phyloP scores from a whole-genome alignment of 2,797 vertebrate genomes.

The Xiphorhynchus erythropygius region DNA sequence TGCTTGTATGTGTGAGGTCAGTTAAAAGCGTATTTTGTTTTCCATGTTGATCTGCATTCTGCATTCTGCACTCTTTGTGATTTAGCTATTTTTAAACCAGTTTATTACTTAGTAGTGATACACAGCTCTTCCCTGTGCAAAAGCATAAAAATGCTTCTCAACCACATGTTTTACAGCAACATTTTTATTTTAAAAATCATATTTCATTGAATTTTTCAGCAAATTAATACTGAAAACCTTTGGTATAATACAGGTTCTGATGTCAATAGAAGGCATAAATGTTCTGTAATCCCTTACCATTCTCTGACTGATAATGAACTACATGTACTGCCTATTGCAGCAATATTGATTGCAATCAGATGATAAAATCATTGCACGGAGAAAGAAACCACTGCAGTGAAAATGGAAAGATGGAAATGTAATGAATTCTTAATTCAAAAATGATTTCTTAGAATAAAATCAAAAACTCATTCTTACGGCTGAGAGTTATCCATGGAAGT shows the following conservation, averaged over 20 bases:
- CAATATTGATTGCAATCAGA: constrained; percentile 69
- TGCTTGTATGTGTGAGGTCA: not conserved
- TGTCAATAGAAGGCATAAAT: not conserved
- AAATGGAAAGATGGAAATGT: constrained; percentile 58
- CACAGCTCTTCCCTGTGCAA: not conserved
- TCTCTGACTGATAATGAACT: constrained; percentile 55
- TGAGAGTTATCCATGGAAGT: constrained; percentile 9
- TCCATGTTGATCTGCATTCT: not conserved
- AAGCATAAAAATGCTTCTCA: not conserved
- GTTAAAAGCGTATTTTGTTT: not conserved
- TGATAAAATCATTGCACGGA: constrained; percentile 59
- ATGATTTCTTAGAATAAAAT: constrained; percentile 54
- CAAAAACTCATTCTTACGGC: constrained; percentile 8
- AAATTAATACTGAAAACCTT: constrained; percentile 21
- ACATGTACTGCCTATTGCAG: constrained; percentile 51
- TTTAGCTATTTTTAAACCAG: not conserved
- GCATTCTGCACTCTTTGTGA: not conserved
- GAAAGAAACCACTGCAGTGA: constrained; percentile 48
- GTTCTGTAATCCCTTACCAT: constrained; percentile 16
- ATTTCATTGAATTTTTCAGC: not conserved
- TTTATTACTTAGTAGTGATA: not conserved
- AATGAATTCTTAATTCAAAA: constrained; percentile 62
- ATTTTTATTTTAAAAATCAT: not conserved
- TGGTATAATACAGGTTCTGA: not conserved
- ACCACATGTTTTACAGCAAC: not conserved